These are phyloP conservation scores for Aradus depressus DNA, from an alignment of 2,888 invertebrate genomes.

Conservation along the genomic window DNA sequence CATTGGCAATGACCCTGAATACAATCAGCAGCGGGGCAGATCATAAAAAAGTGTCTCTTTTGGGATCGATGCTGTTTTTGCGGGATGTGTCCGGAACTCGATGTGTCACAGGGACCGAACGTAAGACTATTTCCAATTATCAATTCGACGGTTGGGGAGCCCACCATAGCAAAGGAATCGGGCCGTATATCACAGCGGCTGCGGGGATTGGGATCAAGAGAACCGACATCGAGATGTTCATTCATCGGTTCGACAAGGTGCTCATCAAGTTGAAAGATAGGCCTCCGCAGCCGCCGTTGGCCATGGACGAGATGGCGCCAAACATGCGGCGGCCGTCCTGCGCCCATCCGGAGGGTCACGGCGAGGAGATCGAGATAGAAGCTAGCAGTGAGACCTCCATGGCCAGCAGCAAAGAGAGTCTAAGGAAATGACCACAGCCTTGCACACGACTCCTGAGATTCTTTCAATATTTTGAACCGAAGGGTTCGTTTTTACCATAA, in stretches of 20 bases:
- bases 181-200: conserved; percentile 63
- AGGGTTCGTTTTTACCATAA: too few species aligned
- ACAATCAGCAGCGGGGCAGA: conserved; percentile 34
- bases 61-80: conserved; percentile 61
- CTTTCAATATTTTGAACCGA: too few species aligned
- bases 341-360: too few species aligned
- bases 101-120: conserved; percentile 45
- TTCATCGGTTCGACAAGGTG: conserved; percentile 51
- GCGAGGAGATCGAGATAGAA: too few species aligned
- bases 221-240: conserved; percentile 55
- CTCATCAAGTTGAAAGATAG: conserved; percentile 38
- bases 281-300: conserved; percentile 34
- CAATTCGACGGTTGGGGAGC: conserved; percentile 57
- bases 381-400: too few species aligned
- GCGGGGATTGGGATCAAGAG: conserved; percentile 56
- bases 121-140: conserved; percentile 44
- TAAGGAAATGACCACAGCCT: too few species aligned
- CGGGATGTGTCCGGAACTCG: conserved; percentile 61
- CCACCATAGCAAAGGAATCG: conserved; percentile 47
- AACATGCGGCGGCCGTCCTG: too few species aligned
- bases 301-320: conserved; percentile 34
- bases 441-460: too few species aligned
- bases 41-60: conserved; percentile 42
- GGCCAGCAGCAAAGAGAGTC: too few species aligned
- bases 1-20: conserved; percentile 45